Conservation (phyloP, 2,888 invertebrate genomes). For the Drosophila anomelani region DNA sequence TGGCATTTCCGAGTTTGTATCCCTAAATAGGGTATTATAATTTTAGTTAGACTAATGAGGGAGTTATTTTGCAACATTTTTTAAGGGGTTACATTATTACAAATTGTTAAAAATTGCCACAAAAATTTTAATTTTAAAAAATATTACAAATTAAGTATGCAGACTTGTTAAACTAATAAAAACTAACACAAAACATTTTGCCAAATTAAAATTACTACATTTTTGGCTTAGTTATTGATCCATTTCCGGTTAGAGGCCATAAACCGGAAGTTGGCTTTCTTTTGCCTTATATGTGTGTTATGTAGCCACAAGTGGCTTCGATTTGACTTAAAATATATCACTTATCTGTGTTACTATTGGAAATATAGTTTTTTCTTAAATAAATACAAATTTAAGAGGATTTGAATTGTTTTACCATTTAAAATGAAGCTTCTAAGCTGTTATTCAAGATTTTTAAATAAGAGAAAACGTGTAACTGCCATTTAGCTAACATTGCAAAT, state of each 20-base stretch:
- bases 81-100: not conserved
- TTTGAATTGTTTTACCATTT: too few relatives aligned
- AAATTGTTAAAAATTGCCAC: not conserved
- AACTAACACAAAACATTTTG: not conserved
- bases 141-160: not conserved
- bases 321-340: too few relatives aligned
- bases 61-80: too few relatives aligned
- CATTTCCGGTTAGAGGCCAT: not conserved
- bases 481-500: slow-evolving; percentile 20
- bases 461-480: not conserved
- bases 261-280: not conserved
- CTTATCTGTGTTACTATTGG: too few relatives aligned
- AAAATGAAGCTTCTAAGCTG: not conserved
- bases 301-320: too few relatives aligned
- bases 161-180: not conserved
- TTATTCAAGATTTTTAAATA: not conserved
- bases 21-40: not conserved
- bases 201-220: not conserved
- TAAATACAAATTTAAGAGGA: not conserved
- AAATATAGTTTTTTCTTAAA: too few relatives aligned
- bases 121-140: not conserved
- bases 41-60: not conserved
- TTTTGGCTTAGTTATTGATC: not conserved
- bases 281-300: not conserved
- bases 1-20: slow-evolving; percentile 14